Conservation (phyloP, 1,140 invertebrate genomes). For the Vanessa tameamea region DNA sequence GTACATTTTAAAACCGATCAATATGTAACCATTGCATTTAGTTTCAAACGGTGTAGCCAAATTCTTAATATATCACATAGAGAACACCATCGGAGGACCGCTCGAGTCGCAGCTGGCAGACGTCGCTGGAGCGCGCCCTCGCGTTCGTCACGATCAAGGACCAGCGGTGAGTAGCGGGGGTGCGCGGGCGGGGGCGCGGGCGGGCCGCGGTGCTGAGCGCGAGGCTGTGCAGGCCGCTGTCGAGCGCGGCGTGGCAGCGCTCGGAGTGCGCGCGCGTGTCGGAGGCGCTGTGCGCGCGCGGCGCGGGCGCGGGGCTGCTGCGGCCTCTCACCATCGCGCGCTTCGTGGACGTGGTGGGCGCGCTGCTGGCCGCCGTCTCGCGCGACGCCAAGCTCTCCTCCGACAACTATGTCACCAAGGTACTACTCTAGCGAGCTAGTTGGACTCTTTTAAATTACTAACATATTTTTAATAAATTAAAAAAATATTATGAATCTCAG, state of each 20-base stretch:
- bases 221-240: slow-evolving; percentile 43
- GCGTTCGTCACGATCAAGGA: slow-evolving; percentile 69
- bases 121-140: slow-evolving; percentile 60
- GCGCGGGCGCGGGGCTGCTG: slow-evolving; percentile 43
- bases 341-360: slow-evolving; percentile 59
- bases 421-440: slow-evolving; percentile 4
- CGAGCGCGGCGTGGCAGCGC: slow-evolving; percentile 61
- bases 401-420: slow-evolving; percentile 69
- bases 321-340: slow-evolving; percentile 69
- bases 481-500: too few relatives aligned
- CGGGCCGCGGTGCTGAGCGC: slow-evolving; percentile 50
- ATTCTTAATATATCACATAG: slow-evolving; percentile 40
- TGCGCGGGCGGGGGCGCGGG: slow-evolving; percentile 28
- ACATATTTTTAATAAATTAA: too few relatives aligned
- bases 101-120: slow-evolving; percentile 52
- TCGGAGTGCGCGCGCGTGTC: slow-evolving; percentile 41
- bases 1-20: too few relatives aligned
- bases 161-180: slow-evolving; percentile 52
- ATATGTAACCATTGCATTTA: too few relatives aligned
- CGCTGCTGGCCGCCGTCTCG: slow-evolving; percentile 46
- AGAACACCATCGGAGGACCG: slow-evolving; percentile 69
- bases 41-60: neutral
- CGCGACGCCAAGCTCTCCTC: slow-evolving; percentile 55
- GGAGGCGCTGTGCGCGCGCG: slow-evolving; percentile 44
- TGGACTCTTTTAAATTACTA: too few relatives aligned